Evolutionary conservation across 2,113 vertebrate species (phyloP).

Genomic region (Kryptolebias marmoratus): DNA sequence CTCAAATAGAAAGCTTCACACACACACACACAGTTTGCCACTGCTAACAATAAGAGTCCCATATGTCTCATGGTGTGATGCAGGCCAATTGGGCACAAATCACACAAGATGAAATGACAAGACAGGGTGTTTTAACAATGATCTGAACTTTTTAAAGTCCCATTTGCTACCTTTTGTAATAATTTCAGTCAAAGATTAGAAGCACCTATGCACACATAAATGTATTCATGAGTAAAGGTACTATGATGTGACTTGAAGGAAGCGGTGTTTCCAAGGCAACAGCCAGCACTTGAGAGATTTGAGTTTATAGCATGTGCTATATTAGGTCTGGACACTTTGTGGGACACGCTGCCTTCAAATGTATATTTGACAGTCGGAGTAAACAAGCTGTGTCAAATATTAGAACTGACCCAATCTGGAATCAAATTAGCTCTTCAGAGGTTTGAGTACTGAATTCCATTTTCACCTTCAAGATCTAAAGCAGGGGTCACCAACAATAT

Average conservation of each 20-base stretch:
- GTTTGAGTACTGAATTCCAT: not conserved
- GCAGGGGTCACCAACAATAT: too few species aligned
- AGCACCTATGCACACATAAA: conserved; percentile 23
- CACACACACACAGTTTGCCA: conserved; percentile 25
- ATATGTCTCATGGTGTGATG: conserved; percentile 39
- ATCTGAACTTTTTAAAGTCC: not conserved
- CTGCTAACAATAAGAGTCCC: conserved; percentile 43
- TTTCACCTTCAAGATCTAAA: too few species aligned
- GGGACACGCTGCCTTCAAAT: not conserved
- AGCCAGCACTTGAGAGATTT: conserved; percentile 52
- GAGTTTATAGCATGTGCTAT: conserved; percentile 64
- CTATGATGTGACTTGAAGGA: conserved; percentile 16
- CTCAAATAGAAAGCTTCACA: conserved; percentile 16
- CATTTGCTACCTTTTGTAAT: not conserved
- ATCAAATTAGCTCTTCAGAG: not conserved
- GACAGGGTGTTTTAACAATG: not conserved
- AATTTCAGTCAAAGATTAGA: not conserved
- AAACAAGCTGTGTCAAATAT: not conserved
- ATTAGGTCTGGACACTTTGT: conserved; percentile 23
- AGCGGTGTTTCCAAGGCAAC: conserved; percentile 63
- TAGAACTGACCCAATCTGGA: too few species aligned
- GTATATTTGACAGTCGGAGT: not conserved
- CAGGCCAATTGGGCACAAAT: conserved; percentile 16
- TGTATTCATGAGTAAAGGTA: conserved; percentile 12
- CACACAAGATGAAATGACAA: conserved; percentile 8